Evolutionary conservation across 1,140 invertebrate genomes (phyloP).

Genomic region (Dreissena rostriformis): DNA sequence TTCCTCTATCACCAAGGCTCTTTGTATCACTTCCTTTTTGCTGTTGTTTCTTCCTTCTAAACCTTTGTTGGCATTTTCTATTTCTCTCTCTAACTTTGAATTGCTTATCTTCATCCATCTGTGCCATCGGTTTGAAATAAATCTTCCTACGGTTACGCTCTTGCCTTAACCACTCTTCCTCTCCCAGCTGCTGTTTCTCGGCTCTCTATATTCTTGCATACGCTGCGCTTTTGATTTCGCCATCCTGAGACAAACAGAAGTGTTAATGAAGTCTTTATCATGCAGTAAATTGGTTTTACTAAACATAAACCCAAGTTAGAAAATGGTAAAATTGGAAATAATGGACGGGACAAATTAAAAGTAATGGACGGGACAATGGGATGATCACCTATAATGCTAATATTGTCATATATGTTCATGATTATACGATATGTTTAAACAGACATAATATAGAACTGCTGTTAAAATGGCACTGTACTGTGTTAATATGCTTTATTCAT

Average conservation of each 20-base stretch:
- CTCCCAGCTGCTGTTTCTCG: not conserved
- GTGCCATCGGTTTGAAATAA: not conserved
- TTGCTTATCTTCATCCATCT: not conserved
- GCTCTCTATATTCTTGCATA: not conserved
- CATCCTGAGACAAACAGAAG: too few species aligned
- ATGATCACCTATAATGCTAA: too few species aligned
- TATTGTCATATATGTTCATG: too few species aligned
- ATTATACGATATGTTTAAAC: too few species aligned
- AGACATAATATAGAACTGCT: too few species aligned
- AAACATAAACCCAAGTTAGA: too few species aligned
- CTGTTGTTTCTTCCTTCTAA: not conserved
- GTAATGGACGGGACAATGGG: constrained; percentile 17
- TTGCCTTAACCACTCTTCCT: not conserved
- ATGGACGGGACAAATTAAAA: not conserved
- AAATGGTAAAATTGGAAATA: too few species aligned
- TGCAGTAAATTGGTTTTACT: too few species aligned
- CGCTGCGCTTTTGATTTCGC: constrained; percentile 5
- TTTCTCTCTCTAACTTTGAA: not conserved
- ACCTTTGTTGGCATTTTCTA: not conserved
- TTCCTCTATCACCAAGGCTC: too few species aligned
- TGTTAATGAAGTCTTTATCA: too few species aligned
- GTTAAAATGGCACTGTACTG: too few species aligned
- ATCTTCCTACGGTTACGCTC: not conserved
- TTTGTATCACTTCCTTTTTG: not conserved
- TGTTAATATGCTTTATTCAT: too few species aligned